Percentiles rank a stretch among this genome's conserved stretches.
phyloP scores from a whole-genome alignment of 2,113 vertebrate species.

The Mastomys coucha region DNA sequence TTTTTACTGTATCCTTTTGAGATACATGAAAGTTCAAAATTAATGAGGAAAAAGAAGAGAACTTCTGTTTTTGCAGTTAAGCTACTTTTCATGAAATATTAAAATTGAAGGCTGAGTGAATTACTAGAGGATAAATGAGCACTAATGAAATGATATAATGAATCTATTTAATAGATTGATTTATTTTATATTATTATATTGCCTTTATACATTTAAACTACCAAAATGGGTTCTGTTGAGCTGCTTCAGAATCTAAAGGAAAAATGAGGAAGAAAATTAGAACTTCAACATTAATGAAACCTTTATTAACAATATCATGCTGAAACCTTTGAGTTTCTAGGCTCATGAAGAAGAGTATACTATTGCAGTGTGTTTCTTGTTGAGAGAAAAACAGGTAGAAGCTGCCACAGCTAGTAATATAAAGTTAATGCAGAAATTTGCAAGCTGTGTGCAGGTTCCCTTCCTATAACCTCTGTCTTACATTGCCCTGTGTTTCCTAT shows the following conservation, averaged over 20 bases:
- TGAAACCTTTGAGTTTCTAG: neutral
- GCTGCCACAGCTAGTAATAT: neutral
- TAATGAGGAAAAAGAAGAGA: neutral
- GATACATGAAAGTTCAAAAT: constrained; percentile 5
- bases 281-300: neutral
- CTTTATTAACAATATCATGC: neutral
- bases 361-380: neutral
- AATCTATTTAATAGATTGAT: neutral
- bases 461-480: constrained; percentile 57
- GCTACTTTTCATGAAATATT: constrained; percentile 9
- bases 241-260: neutral
- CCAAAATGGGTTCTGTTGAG: neutral
- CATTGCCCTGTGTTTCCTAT: neutral
- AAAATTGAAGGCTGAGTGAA: neutral
- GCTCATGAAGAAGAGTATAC: neutral
- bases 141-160: constrained; percentile 14
- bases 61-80: constrained; percentile 7
- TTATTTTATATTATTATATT: constrained; percentile 41
- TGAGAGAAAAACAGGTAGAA: neutral
- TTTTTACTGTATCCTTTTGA: constrained; percentile 9
- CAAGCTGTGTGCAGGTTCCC: neutral
- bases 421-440: neutral
- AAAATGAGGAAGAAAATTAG: neutral
- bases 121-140: neutral
- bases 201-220: neutral